Evolutionary conservation across 2,113 vertebrate genomes (phyloP).

Genomic region (Odontophorus gujanensis): DNA sequence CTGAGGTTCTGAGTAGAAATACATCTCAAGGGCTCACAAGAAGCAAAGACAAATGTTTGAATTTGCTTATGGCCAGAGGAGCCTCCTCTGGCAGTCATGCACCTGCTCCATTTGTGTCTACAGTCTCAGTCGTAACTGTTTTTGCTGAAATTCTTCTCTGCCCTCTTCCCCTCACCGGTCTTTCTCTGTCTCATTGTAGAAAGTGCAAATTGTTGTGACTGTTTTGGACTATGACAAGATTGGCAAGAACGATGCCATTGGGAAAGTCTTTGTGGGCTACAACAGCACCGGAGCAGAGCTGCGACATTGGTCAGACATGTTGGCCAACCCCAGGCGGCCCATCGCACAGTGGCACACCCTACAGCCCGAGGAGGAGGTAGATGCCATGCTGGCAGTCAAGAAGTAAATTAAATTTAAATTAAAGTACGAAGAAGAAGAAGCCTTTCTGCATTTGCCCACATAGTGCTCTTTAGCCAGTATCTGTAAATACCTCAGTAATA

Average conservation of each 20-base stretch:
- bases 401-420: slow-evolving; percentile 86
- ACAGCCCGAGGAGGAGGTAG: slow-evolving; percentile 95
- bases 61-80: background rate
- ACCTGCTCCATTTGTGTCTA: background rate
- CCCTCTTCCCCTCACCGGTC: background rate
- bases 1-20: background rate
- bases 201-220: slow-evolving; percentile 99
- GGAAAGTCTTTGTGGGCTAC: slow-evolving; percentile 98
- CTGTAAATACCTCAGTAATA: slow-evolving; percentile 99
- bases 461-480: slow-evolving; percentile 98
- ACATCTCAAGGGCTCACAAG: background rate
- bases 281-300: slow-evolving; percentile 97
- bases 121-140: background rate
- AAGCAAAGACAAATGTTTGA: background rate
- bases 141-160: background rate
- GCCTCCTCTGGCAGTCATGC: background rate
- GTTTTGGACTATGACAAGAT: slow-evolving; percentile 99
- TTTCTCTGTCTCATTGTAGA: slow-evolving; percentile 79
- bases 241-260: slow-evolving; percentile 99
- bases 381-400: slow-evolving; percentile 94
- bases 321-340: slow-evolving; percentile 98
- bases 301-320: slow-evolving; percentile 98
- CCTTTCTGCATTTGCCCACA: slow-evolving; percentile 90
- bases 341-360: slow-evolving; percentile 99
- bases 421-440: slow-evolving; percentile 73